phyloP scores from a whole-genome alignment of 92 coral and sea anemone species.

The Heliopora coerulea region DNA sequence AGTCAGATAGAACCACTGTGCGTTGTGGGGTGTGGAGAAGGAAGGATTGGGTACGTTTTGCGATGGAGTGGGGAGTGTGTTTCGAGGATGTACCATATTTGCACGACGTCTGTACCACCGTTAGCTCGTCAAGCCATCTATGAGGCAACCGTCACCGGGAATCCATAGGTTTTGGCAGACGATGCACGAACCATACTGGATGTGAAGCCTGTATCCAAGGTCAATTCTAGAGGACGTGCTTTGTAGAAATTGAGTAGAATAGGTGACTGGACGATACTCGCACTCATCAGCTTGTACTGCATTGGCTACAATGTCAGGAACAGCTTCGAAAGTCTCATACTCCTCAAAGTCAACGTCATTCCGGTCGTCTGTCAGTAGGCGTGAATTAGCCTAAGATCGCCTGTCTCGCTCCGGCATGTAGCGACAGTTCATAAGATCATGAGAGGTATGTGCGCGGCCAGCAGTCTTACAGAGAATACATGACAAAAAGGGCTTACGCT shows the following conservation, averaged over 20 bases:
- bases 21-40: too few species aligned
- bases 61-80: slow-evolving; percentile 43
- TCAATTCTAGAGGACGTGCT: slow-evolving; percentile 44
- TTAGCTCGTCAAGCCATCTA: slow-evolving; percentile 60
- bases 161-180: slow-evolving; percentile 48
- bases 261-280: slow-evolving; percentile 36
- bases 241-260: slow-evolving; percentile 32
- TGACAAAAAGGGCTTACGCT: slow-evolving; percentile 1
- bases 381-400: slow-evolving; percentile 6
- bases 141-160: slow-evolving; percentile 48
- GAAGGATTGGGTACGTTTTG: slow-evolving; percentile 57
- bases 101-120: slow-evolving; percentile 50
- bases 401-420: slow-evolving; percentile 29
- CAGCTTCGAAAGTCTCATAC: not conserved
- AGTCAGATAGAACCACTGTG: too few species aligned
- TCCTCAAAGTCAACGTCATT: slow-evolving; percentile 11
- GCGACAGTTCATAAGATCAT: slow-evolving; percentile 14
- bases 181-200: slow-evolving; percentile 47
- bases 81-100: slow-evolving; percentile 35
- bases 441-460: slow-evolving; percentile 34
- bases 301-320: not conserved
- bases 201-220: slow-evolving; percentile 54
- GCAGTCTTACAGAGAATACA: slow-evolving; percentile 49
- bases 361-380: slow-evolving; percentile 7
- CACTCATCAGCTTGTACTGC: slow-evolving; percentile 9